phyloP scores from a whole-genome alignment of 37 sponge, comb jelly and placozoan species.

The Hormiphora californensis region DNA sequence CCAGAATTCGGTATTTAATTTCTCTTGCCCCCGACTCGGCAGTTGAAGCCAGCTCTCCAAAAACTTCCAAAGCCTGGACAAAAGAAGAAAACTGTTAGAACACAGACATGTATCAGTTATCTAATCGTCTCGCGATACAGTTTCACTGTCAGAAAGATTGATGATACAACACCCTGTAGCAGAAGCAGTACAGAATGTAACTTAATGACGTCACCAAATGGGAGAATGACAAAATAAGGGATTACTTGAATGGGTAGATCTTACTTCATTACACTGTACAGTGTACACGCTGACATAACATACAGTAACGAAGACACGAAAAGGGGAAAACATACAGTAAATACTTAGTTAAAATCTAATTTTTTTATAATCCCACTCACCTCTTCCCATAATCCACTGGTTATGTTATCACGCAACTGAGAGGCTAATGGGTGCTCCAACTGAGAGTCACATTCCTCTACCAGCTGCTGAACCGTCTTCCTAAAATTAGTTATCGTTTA shows the following conservation, averaged over 20 bases:
- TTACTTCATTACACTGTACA: too few relatives aligned
- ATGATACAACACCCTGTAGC: too few relatives aligned
- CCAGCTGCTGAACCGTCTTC: slow-evolving; percentile 65
- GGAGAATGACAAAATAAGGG: too few relatives aligned
- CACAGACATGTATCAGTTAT: not conserved
- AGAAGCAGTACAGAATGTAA: too few relatives aligned
- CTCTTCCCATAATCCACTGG: slow-evolving; percentile 81
- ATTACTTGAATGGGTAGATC: too few relatives aligned
- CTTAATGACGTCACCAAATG: too few relatives aligned
- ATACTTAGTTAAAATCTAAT: too few relatives aligned
- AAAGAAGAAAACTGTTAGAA: not conserved
- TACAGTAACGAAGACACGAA: too few relatives aligned
- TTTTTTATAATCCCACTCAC: too few relatives aligned
- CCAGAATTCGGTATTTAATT: slow-evolving; percentile 75
- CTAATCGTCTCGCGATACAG: not conserved
- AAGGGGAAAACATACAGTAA: too few relatives aligned
- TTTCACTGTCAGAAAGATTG: too few relatives aligned
- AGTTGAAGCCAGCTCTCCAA: not conserved
- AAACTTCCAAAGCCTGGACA: slow-evolving; percentile 23
- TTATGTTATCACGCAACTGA: slow-evolving; percentile 69
- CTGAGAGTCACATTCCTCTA: slow-evolving; percentile 79
- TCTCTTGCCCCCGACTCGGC: not conserved
- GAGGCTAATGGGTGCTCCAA: slow-evolving; percentile 88
- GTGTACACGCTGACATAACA: too few relatives aligned
- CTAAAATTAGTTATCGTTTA: slow-evolving; percentile 54